Conservation (phyloP, 2,797 vertebrate species). For the Eulemur coronatus region DNA sequence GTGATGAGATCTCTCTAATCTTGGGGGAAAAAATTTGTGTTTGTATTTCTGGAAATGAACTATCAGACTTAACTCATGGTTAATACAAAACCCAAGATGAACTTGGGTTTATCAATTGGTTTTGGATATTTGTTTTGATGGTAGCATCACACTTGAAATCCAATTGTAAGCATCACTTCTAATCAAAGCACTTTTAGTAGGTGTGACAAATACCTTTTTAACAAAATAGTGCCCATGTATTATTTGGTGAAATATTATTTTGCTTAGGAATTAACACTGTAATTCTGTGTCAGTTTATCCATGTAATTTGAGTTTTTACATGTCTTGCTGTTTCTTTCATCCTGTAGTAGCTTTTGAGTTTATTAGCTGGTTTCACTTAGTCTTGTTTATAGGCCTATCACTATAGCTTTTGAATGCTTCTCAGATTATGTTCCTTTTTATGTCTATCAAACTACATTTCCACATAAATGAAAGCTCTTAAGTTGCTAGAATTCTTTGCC, state of each 20-base stretch:
- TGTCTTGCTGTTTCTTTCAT: constrained; percentile 30
- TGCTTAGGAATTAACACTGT: constrained; percentile 53
- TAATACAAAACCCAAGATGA: constrained; percentile 15
- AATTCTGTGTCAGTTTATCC: constrained; percentile 45
- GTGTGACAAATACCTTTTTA: constrained; percentile 57
- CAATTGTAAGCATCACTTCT: constrained; percentile 28
- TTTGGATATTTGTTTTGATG: constrained; percentile 53
- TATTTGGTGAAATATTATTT: constrained; percentile 62
- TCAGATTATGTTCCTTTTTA: constrained; percentile 52
- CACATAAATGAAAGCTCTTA: constrained; percentile 41
- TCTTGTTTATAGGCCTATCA: constrained; percentile 59
- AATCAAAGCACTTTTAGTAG: constrained; percentile 53
- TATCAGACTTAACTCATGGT: not conserved
- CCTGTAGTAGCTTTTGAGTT: constrained; percentile 24
- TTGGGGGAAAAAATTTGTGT: not conserved
- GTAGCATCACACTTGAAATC: constrained; percentile 34
- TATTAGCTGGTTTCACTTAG: constrained; percentile 47
- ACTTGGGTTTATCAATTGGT: constrained; percentile 6
- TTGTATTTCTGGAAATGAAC: not conserved
- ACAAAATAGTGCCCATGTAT: constrained; percentile 27
- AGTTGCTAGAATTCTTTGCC: constrained; percentile 31
- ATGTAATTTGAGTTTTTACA: constrained; percentile 49
- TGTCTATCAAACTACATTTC: constrained; percentile 44
- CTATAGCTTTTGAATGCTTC: constrained; percentile 36
- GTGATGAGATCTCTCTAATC: not conserved